Base-by-base conservation (phyloP, 2,113 vertebrate species). In the Nematolebias whitei region DNA sequence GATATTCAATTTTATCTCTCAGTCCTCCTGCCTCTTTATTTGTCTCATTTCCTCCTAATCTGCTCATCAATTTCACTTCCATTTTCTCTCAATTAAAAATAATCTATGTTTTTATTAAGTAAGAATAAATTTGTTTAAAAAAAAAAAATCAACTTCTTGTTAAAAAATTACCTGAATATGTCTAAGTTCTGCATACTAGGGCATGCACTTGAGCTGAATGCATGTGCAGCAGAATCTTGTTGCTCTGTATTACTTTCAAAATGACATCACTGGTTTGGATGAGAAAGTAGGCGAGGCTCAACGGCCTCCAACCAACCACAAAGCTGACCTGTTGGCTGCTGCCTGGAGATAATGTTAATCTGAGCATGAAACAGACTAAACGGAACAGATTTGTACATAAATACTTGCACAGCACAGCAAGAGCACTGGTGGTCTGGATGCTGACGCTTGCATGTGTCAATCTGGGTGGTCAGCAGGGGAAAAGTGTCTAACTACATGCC, bases 401-500 rank as follows among this genome's bases (percentile, higher is more conserved):
- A 59, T 51, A 57, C 61, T 26, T 19, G 18, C 22, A 58, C 32
- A 71, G 40, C 15, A 18, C 40, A 57, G 51, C 38, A 64, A 58
- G 9, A 64, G 72, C 38, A 55, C 70, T 71, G 78, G 76, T 86
- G 82, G 68, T 80, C 79, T 74, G 54, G 47, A 55, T n/a, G 61
- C 67, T 77, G 82, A 71, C 39, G 73, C 59, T 63, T 74, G 78
- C 56, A 60, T 68, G 71, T 58, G 67, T 65, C 75, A 61, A 26
- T 83, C 70, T 88, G 88, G 85, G 88, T 84, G 85, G 85, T 86
- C 87, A 85, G 80, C 69, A 66, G 74, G 26, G 52, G 48, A 74
- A 85, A 73, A 76, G 65, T 63, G 73, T 78, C 80, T 72, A 70
- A 72, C 81, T 65, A 68, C 84, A 87, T 90, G 78, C 82, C 70